Evolutionary conservation across 2,888 invertebrate species (phyloP).

Genomic region (Amphimallon solstitiale): DNA sequence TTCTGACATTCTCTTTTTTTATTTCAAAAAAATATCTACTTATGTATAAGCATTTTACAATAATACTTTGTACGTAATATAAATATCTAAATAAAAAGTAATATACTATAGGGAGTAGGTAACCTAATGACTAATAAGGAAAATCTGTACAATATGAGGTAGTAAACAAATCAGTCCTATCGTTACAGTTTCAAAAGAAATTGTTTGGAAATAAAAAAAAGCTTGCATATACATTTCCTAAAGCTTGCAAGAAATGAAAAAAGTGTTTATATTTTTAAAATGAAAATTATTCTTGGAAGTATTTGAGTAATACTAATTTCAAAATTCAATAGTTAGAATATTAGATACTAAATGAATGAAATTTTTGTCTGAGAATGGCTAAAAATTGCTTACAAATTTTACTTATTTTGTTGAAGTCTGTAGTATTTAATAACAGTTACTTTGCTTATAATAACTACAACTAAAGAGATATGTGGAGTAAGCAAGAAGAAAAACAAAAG

Average conservation of each 20-base stretch:
- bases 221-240: background rate
- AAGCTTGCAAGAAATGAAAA: no score
- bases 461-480: no score
- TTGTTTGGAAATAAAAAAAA: background rate
- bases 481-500: no score
- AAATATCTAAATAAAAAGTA: conserved; percentile 21
- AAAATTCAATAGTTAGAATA: background rate
- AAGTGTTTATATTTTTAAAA: no score
- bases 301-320: background rate
- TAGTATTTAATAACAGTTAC: no score
- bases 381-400: no score
- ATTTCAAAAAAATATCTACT: no score
- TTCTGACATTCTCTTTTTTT: background rate
- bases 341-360: no score
- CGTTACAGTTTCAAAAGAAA: conserved; percentile 33
- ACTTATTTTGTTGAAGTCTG: no score
- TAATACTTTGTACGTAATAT: conserved; percentile 32
- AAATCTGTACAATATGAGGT: conserved; percentile 60
- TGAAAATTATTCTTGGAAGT: no score
- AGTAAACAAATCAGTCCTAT: conserved; percentile 63
- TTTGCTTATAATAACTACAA: no score
- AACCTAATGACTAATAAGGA: conserved; percentile 55
- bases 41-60: background rate
- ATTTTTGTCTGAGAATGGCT: no score
- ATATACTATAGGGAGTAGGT: conserved; percentile 46